Percentiles rank a stretch among this genome's conserved stretches.
Evolutionary conservation across 2,888 invertebrate genomes (phyloP).

Genomic region (Rhabditoides inermis): DNA sequence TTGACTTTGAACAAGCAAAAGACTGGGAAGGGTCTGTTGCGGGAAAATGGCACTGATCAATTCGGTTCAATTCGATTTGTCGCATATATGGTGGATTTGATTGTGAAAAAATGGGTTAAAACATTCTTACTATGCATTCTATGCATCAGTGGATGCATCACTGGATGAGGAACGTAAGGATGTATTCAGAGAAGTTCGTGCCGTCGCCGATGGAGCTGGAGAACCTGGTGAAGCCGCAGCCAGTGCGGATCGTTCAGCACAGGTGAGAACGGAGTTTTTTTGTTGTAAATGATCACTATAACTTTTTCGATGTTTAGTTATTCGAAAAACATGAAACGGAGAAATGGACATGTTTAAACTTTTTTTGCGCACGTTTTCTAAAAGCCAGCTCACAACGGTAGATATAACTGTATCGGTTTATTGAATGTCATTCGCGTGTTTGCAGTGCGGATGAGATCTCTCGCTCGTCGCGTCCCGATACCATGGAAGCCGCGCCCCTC

Average conservation of each 20-base stretch:
- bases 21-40: too few relatives aligned
- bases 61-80: neutral
- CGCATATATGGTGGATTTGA: neutral
- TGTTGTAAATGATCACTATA: neutral
- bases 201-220: constrained; percentile 49
- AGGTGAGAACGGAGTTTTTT: neutral
- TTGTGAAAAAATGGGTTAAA: neutral
- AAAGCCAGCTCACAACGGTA: too few relatives aligned
- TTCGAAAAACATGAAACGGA: neutral
- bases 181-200: constrained; percentile 47
- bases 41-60: too few relatives aligned
- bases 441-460: constrained; percentile 38
- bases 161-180: too few relatives aligned
- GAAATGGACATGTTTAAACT: constrained; percentile 2
- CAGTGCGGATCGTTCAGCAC: constrained; percentile 33
- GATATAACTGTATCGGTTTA: too few relatives aligned
- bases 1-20: neutral
- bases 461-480: constrained; percentile 29
- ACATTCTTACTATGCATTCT: neutral
- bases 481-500: constrained; percentile 27
- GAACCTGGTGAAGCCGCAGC: constrained; percentile 36
- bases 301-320: neutral
- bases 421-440: too few relatives aligned
- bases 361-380: too few relatives aligned
- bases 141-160: neutral